A percentile compares a stretch with the other conserved stretches of the same genome.
Evolutionary conservation across 2,797 vertebrate genomes (phyloP).

Genomic region (Odontamblyopus lacepedii): DNA sequence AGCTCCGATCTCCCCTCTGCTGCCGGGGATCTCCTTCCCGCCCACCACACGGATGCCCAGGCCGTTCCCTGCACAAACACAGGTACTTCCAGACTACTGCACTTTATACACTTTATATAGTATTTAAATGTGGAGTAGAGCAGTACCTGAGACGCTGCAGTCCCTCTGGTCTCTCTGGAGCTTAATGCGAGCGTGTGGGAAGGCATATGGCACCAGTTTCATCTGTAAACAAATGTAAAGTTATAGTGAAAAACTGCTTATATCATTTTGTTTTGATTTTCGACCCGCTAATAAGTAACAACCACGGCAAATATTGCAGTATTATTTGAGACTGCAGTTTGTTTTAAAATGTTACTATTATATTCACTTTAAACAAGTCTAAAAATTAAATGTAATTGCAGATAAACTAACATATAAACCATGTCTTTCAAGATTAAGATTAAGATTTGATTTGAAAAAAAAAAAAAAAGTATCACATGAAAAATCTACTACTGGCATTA

Average conservation of each 20-base stretch:
- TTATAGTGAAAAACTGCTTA: background rate
- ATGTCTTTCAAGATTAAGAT: no score
- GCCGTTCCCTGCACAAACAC: constrained; percentile 71
- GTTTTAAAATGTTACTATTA: no score
- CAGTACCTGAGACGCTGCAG: constrained; percentile 93
- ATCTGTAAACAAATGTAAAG: constrained; percentile 72
- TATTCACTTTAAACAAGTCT: no score
- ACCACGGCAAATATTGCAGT: no score
- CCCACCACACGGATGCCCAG: constrained; percentile 94
- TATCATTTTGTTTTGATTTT: background rate
- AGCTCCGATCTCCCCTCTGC: constrained; percentile 90
- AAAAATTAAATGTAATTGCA: no score
- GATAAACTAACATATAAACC: no score
- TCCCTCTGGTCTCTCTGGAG: constrained; percentile 91
- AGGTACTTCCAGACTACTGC: constrained; percentile 15
- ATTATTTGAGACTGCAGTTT: no score
- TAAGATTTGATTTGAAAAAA: no score
- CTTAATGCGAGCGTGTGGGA: constrained; percentile 90
- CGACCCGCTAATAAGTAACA: no score
- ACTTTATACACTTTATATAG: background rate
- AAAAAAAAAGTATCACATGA: no score
- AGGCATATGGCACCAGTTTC: constrained; percentile 89
- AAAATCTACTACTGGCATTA: no score
- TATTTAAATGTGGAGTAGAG: background rate
- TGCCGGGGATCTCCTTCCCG: constrained; percentile 95